Conservation (phyloP, 2,113 vertebrate genomes). For the Arenaria interpres region DNA sequence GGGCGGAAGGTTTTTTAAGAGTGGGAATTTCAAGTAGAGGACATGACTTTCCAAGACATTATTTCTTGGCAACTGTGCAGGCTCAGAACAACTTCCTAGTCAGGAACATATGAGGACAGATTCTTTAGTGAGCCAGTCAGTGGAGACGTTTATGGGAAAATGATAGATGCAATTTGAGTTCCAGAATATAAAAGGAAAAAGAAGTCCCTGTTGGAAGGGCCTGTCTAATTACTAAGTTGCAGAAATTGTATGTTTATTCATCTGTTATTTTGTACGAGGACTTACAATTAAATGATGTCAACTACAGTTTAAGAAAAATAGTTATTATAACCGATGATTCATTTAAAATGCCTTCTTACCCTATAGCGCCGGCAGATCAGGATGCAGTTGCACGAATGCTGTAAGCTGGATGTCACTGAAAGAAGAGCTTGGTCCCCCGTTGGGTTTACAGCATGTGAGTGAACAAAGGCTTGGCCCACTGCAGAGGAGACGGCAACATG, state of each 20-base stretch:
- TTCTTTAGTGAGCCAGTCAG: conserved; percentile 12
- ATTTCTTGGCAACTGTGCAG: conserved; percentile 8
- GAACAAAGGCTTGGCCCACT: neutral
- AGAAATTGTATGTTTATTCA: conserved; percentile 49
- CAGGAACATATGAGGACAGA: neutral
- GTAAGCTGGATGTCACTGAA: neutral
- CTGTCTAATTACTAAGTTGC: conserved; percentile 44
- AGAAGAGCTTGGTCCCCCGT: rapidly evolving
- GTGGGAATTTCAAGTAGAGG: conserved; percentile 19
- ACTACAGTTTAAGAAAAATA: conserved; percentile 9
- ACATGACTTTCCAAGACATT: neutral
- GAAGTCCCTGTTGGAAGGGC: neutral
- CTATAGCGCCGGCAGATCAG: neutral
- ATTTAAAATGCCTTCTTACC: conserved; percentile 15
- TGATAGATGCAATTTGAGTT: neutral
- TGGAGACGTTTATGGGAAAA: neutral
- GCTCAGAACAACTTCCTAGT: conserved; percentile 4
- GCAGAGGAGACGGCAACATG: neutral
- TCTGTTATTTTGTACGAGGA: conserved; percentile 20
- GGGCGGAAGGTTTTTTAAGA: neutral
- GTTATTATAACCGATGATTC: conserved; percentile 10
- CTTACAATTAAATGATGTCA: conserved; percentile 47
- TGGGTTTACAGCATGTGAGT: neutral
- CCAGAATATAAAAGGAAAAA: conserved; percentile 15
- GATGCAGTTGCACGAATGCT: neutral